Evolutionary conservation across 2,113 vertebrate genomes (phyloP).

Genomic region (Chlamydotis undulata): DNA sequence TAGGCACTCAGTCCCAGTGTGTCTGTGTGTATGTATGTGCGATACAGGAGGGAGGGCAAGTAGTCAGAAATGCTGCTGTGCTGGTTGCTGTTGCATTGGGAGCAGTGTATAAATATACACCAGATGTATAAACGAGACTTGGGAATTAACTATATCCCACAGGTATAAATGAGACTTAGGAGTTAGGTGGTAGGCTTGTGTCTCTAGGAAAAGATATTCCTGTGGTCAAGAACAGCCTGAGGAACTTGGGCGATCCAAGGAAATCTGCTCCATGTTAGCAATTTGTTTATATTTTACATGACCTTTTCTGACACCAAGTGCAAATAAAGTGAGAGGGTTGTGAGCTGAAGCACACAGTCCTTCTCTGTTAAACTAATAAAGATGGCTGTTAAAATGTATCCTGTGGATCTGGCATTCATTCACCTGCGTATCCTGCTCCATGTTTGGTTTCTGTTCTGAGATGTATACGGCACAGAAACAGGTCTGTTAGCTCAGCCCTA

Average conservation of each 20-base stretch:
- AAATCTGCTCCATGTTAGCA: not conserved
- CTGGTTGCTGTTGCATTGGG: not conserved
- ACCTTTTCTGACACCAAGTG: not conserved
- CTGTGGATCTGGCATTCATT: not conserved
- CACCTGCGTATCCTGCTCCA: not conserved
- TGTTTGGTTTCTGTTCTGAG: not conserved
- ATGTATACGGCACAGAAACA: not conserved
- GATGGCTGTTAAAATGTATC: not conserved
- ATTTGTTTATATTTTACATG: slow-evolving; percentile 27
- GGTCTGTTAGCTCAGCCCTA: not conserved
- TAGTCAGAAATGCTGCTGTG: not conserved
- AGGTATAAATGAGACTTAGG: not conserved
- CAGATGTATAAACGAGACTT: not conserved
- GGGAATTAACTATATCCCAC: not conserved
- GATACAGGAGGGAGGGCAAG: not conserved
- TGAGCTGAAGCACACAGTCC: not conserved
- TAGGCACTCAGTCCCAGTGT: not conserved
- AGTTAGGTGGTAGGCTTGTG: not conserved
- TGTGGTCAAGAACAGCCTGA: not conserved
- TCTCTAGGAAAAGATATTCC: not conserved
- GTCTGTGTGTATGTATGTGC: not conserved
- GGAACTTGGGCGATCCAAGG: not conserved
- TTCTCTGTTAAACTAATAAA: not conserved
- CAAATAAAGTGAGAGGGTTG: not conserved
- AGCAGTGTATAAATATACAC: not conserved